Base-by-base conservation (phyloP, 2,888 invertebrate genomes). In the Thysanoteuthis rhombus region DNA sequence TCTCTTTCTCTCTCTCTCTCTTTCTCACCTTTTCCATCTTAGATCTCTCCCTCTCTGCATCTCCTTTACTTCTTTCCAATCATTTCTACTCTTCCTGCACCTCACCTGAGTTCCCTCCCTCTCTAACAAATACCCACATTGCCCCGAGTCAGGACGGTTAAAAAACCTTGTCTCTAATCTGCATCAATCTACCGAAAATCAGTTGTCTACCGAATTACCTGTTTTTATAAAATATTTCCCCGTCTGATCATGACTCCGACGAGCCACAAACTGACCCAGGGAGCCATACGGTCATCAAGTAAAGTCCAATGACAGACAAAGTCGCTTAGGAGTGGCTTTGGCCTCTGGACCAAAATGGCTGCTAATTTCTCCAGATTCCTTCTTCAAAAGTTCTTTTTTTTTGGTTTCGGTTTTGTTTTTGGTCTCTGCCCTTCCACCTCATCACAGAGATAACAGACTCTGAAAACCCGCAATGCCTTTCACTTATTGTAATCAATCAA, bases 161-260 rank as follows among this genome's bases (percentile, higher is more conserved):
- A 75, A 58, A n/a, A n/a, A n/a, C n/a, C 75, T n/a, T 75, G n/a
- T n/a, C 75, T 75, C 75, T 75, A 75, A 75, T 75, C 75, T n/a
- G 75, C 32, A 75, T 75, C n/a, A 75, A n/a, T 75, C 75, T n/a
- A 75, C 75, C 75, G 75, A 75, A 75, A 75, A n/a, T 75, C n/a
- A n/a, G n/a, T 75, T n/a, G n/a, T 12, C 32, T 75, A 75, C 75
- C n/a, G n/a, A n/a, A 75, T 75, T 75, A 75, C 75, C 75, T n/a
- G 75, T 75, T 75, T 75, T 75, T 75, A 75, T 75, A n/a, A 75
- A n/a, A 75, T 75, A 75, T 75, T n/a, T 75, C n/a, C n/a, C 75
- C 8, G 16, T 10, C 75, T 75, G 75, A 75, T 75, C 75, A 75
- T n/a, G n/a, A 75, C n/a, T 19, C 52, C 52, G 25, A 22, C 52